Conservation (phyloP, 2,888 invertebrate species). For the Agrotis exclamationis region DNA sequence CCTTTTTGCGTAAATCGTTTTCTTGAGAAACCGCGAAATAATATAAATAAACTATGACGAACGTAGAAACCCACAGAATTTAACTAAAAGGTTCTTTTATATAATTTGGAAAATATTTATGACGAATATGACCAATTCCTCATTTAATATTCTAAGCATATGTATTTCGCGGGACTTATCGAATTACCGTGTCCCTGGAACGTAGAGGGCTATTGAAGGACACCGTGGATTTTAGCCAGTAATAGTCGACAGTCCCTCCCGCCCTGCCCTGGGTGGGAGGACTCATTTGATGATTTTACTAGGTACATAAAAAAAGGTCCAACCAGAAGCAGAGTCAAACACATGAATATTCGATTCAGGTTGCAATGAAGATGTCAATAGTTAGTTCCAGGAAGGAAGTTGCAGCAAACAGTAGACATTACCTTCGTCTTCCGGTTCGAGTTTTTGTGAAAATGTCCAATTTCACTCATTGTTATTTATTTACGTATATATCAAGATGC, state of each 20-base stretch:
- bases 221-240: too few species aligned
- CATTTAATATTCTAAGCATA: constrained; percentile 30
- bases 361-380: not conserved
- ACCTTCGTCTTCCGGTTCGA: not conserved
- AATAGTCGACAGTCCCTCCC: too few species aligned
- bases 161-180: too few species aligned
- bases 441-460: constrained; percentile 8
- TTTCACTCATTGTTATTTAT: constrained; percentile 1
- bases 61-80: constrained; percentile 42
- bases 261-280: too few species aligned
- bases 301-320: too few species aligned
- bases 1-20: not conserved
- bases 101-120: constrained; percentile 22
- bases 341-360: too few species aligned
- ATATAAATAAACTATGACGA: not conserved
- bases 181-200: too few species aligned
- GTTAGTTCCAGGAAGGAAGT: not conserved
- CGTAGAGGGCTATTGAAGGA: too few species aligned
- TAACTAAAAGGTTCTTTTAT: constrained; percentile 27
- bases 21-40: constrained; percentile 1
- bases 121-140: constrained; percentile 8
- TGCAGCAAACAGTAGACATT: not conserved
- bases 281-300: too few species aligned
- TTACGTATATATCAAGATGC: not conserved
- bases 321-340: not conserved